Percentiles rank a stretch among this genome's conserved stretches.
Evolutionary conservation across 1,140 invertebrate genomes (phyloP).

Genomic region (Vanessa tameamea): DNA sequence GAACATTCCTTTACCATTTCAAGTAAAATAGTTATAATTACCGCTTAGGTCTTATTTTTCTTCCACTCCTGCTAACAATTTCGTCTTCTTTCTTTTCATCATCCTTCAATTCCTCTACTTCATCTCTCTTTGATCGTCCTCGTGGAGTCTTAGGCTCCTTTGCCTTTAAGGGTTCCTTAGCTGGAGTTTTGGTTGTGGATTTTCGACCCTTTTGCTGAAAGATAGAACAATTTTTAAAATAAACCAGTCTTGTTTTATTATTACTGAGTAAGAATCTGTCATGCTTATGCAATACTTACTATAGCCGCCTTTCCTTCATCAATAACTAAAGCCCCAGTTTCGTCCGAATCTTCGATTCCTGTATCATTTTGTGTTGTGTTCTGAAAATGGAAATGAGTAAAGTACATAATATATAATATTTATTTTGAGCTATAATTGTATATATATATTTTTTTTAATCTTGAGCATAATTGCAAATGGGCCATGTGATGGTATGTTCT

Average conservation of each 20-base stretch:
- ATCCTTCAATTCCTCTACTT: constrained; percentile 50
- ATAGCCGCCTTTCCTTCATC: constrained; percentile 80
- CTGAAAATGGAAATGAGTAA: constrained; percentile 27
- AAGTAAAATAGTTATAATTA: constrained; percentile 39
- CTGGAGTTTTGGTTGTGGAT: constrained; percentile 43
- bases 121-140: constrained; percentile 59
- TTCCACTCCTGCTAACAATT: constrained; percentile 86
- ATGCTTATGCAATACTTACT: constrained; percentile 9
- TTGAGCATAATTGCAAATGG: too few species aligned
- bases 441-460: too few species aligned
- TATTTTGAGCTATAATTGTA: background rate
- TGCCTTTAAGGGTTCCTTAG: constrained; percentile 54
- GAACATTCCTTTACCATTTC: too few species aligned
- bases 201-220: constrained; percentile 55
- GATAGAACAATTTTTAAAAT: constrained; percentile 2
- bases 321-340: constrained; percentile 81
- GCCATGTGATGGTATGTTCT: too few species aligned
- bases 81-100: constrained; percentile 76
- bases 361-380: constrained; percentile 58
- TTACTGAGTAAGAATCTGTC: background rate
- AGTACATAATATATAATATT: background rate
- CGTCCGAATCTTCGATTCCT: constrained; percentile 76
- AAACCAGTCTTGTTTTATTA: background rate
- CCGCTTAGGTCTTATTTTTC: constrained; percentile 88
- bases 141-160: constrained; percentile 65